Evolutionary conservation across 2,888 invertebrate species (phyloP), one percentile per base, ranked within the genome.

Genomic region (Pherbina coryleti): DNA sequence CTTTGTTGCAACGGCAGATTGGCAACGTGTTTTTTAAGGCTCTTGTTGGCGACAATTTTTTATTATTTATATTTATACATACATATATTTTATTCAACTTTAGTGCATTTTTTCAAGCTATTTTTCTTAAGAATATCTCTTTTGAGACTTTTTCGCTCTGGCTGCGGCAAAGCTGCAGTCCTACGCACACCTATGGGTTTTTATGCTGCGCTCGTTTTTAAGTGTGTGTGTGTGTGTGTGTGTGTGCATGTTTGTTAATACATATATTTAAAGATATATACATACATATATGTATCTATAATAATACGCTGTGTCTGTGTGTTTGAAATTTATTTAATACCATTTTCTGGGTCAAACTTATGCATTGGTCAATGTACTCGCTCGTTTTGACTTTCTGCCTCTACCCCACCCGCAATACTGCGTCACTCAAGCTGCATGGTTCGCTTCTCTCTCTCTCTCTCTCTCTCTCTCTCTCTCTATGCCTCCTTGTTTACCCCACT

Each of bases 331-430:
- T 34, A 74, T 53, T 74, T 51, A 74, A 66, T 83, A 79, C 81
- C 79, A 76, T 81, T 84, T 82, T 83, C 82, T 83, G 82, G 83
- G 82, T 83, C 82, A 82, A 82, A 82, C 81, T 82, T 71, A 78
- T 77, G 78, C 79, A 76, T 64, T 79, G 79, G 79, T 79, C 79
- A 78, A 74, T 79, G 79, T 78, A 79, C 79, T 77, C 78, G 51
- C 31, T 53, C 34, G 51, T 11, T 22, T 66, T 53, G 64, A 53
- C 74, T 53, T 74, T n/a, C 66, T 34, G 62, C 17, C 70, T 14
- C 22, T 57, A 11, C 14, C 57, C 22, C 14, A 5, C 19, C 19
- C 2, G 1, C 22, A 55, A 7, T 55, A 55, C 11, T 44, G 44
- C 44, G 44, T 44, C 44, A 44, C 44, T 11, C 19, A 31, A 28